Percentiles rank a stretch among this genome's conserved stretches.
Conservation (phyloP, 30 jellyfish, hydroid and myxozoan genomes). For the Sanderia malayensis region DNA sequence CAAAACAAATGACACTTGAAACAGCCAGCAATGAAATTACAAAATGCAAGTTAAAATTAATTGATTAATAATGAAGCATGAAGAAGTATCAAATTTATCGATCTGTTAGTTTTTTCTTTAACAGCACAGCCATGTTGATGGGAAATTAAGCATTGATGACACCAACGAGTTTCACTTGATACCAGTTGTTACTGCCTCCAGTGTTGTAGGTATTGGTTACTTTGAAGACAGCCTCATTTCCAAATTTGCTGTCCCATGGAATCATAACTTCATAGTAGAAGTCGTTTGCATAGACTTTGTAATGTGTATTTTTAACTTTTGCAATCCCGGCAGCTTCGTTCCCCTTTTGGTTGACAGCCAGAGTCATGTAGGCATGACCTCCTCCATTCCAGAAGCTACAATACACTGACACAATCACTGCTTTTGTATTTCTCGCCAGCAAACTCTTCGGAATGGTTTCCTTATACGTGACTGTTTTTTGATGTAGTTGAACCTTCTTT, state of each 20-base stretch:
- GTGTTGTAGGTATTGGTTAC: not conserved
- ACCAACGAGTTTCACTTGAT: slow-evolving; percentile 8
- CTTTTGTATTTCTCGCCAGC: not conserved
- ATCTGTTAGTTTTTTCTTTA: too few relatives aligned
- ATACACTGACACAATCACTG: slow-evolving; percentile 1
- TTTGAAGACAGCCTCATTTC: slow-evolving; percentile 5
- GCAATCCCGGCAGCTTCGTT: slow-evolving; percentile 7
- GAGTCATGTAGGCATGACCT: slow-evolving; percentile 11
- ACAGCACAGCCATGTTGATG: too few relatives aligned
- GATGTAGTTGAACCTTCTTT: not conserved
- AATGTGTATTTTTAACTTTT: not conserved
- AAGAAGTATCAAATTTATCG: too few relatives aligned
- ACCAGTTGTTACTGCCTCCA: not conserved
- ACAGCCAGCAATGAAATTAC: too few relatives aligned
- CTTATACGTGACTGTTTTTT: not conserved
- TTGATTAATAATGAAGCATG: too few relatives aligned
- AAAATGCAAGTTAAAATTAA: too few relatives aligned
- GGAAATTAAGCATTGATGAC: too few relatives aligned
- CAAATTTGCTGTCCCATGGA: slow-evolving; percentile 8
- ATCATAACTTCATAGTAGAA: slow-evolving; percentile 17
- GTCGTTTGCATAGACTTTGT: not conserved
- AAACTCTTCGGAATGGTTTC: not conserved
- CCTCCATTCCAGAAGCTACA: slow-evolving; percentile 9
- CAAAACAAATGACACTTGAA: too few relatives aligned
- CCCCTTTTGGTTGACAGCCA: slow-evolving; percentile 2